Evolutionary conservation across 2,797 vertebrate species (phyloP).

Genomic region (Anguilla anguilla): DNA sequence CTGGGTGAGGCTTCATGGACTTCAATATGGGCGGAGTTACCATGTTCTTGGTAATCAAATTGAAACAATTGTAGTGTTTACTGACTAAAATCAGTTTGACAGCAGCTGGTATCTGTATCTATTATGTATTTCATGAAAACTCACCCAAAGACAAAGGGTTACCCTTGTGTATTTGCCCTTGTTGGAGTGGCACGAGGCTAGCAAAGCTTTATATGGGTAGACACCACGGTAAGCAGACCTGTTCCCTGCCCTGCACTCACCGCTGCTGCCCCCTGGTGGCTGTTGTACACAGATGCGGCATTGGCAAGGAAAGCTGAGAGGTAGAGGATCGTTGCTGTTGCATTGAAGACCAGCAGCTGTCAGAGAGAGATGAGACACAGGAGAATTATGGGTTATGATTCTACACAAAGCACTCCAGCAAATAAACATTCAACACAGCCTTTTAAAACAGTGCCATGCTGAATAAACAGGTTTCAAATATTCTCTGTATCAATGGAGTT

Average conservation of each 20-base stretch:
- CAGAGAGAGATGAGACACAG: not conserved
- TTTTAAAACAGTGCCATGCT: not conserved
- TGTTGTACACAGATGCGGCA: conserved; percentile 64
- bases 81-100: not conserved
- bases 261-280: conserved; percentile 75
- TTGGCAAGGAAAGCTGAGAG: conserved; percentile 81
- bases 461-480: not conserved
- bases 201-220: not conserved
- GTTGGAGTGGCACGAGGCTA: too few relatives aligned
- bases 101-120: conserved; percentile 1
- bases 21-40: not conserved
- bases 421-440: not conserved
- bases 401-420: not conserved
- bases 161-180: not conserved
- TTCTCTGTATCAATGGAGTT: not conserved
- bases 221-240: not conserved
- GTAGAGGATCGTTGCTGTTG: conserved; percentile 74
- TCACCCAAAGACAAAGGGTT: not conserved
- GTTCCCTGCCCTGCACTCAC: conserved; percentile 68
- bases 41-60: not conserved
- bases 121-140: too few relatives aligned
- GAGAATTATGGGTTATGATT: not conserved
- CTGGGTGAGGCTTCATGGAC: not conserved
- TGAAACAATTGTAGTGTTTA: not conserved
- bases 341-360: conserved; percentile 74